Conservation (phyloP, 2,797 vertebrate genomes). For the Pygocentrus nattereri region DNA sequence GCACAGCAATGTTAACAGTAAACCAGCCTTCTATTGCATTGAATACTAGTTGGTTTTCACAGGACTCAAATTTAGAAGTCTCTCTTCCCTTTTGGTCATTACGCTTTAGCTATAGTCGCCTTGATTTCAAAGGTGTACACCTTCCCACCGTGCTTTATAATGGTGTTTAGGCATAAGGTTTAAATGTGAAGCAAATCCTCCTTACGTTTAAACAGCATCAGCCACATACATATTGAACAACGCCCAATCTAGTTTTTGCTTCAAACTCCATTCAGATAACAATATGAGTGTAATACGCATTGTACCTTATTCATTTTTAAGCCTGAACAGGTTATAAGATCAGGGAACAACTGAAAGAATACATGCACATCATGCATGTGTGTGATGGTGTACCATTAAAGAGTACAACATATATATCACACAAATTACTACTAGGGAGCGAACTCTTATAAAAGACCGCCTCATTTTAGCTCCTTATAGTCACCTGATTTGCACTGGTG, state of each 20-base stretch:
- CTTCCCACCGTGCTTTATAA: neutral
- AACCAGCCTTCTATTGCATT: conserved; percentile 77
- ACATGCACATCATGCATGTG: neutral
- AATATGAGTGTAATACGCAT: neutral
- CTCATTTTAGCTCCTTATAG: neutral
- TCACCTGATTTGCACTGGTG: too few species aligned
- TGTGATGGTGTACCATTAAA: conserved; percentile 12
- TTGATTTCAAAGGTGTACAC: neutral
- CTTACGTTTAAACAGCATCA: neutral
- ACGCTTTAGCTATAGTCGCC: neutral
- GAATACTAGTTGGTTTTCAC: conserved; percentile 30
- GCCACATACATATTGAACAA: neutral
- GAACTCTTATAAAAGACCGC: neutral
- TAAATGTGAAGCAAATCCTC: neutral
- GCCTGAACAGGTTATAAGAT: conserved; percentile 8
- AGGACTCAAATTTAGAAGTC: neutral
- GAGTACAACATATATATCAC: conserved; percentile 8
- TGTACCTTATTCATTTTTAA: neutral
- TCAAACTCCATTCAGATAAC: neutral
- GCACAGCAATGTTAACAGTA: conserved; percentile 54
- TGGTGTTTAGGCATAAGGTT: neutral
- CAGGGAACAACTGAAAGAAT: conserved; percentile 12
- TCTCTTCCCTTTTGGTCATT: neutral
- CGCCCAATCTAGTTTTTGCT: neutral
- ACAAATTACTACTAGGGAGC: neutral